Conservation (phyloP, 2,888 invertebrate species). For the Ichneumoninae sp. region DNA sequence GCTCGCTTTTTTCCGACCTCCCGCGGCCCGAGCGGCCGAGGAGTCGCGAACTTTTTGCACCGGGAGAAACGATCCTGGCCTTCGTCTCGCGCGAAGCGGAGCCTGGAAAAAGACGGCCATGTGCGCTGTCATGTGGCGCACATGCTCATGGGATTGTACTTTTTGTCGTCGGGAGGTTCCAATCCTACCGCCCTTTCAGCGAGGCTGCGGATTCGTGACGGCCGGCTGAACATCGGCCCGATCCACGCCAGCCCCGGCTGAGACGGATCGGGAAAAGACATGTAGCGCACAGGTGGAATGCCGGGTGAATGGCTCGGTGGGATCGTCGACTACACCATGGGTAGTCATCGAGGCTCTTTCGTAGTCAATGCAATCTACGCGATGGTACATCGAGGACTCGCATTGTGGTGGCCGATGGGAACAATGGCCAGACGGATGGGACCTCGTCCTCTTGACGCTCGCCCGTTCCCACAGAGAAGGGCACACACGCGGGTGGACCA, state of each 20-base stretch:
- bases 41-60: slow-evolving; percentile 34
- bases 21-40: slow-evolving; percentile 35
- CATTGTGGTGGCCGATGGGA: slow-evolving; percentile 70
- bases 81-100: slow-evolving; percentile 12
- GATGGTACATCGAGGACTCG: slow-evolving; percentile 72
- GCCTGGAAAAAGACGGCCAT: slow-evolving; percentile 51
- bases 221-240: neutral
- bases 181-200: slow-evolving; percentile 26
- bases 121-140: slow-evolving; percentile 60
- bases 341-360: slow-evolving; percentile 59
- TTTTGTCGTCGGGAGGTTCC: slow-evolving; percentile 27
- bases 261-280: slow-evolving; percentile 7
- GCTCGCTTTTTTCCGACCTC: slow-evolving; percentile 57
- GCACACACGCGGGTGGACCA: slow-evolving; percentile 75
- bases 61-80: slow-evolving; percentile 39
- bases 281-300: slow-evolving; percentile 48
- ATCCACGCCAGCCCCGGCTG: neutral
- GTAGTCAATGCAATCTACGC: slow-evolving; percentile 77
- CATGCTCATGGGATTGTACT: slow-evolving; percentile 49
- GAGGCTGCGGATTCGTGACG: slow-evolving; percentile 2
- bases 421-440: slow-evolving; percentile 75
- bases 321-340: slow-evolving; percentile 14
- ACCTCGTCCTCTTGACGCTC: slow-evolving; percentile 66
- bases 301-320: slow-evolving; percentile 35
- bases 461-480: slow-evolving; percentile 71